Evolutionary conservation across 2,888 invertebrate genomes (phyloP), one percentile per base, ranked within the genome.

Genomic region (Clunio marinus): DNA sequence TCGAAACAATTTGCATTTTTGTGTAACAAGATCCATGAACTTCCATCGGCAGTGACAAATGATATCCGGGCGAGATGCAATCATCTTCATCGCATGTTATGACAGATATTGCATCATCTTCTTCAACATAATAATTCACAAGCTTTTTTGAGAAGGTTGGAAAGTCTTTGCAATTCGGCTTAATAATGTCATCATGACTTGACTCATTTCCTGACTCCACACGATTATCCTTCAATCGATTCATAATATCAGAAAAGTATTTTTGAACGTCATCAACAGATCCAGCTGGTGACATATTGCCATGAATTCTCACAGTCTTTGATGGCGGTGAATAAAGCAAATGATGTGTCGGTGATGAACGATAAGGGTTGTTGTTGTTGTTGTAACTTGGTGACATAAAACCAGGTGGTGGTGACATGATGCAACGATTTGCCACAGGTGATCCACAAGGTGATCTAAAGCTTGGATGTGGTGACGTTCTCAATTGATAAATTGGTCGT

Each of bases 1-100:
- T 77, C 2, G 79, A 79, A 69, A 79, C 77, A 78, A 79, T 79
- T 74, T 79, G 78, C 79, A 79, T 78, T 70, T 78, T 79, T 1
- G 79, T 78, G 70, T 79, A 79, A 69, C 79, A 78, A 0, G 79
- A 77, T 4, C 79, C 79, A 59, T 79, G 79, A 0, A 79, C 79
- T 70, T 79, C 79, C 74, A 79, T 74, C 2, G 79, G 79, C 51
- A 79, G 72, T 3, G 78, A 78, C 1, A 78, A 78, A 58, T 79
- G 79, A 69, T 79, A 79, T 8, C 79, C 69, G 0, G 79, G 79
- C 0, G 79, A 79, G 60, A 79, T 79, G 69, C 79, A 79, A 70
- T 79, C 79, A 69, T 79, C 79, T 71, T 79, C 79, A 71, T 78
- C 79, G 55, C 78, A 79, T 1, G 79, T 79, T 37, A 79, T 79